Percentiles rank a stretch among this genome's conserved stretches.
Evolutionary conservation across 2,888 invertebrate species (phyloP).

Genomic region (Epiblema foenella): DNA sequence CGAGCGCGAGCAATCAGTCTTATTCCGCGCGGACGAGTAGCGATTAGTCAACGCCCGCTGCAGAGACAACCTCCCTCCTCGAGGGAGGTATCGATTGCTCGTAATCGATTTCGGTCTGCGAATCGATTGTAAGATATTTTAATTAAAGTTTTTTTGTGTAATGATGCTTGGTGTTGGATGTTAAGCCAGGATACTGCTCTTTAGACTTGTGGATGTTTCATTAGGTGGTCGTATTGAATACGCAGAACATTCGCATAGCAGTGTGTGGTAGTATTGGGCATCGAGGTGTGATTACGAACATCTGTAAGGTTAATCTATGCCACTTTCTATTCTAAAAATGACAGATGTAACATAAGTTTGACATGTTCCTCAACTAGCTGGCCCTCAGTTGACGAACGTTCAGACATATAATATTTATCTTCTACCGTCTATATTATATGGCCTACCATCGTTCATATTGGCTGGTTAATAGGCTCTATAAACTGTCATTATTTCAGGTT

Average conservation of each 20-base stretch:
- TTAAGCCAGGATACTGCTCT: slow-evolving; percentile 19
- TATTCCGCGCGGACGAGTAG: slow-evolving; percentile 83
- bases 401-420: not conserved
- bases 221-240: not conserved
- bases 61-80: slow-evolving; percentile 80
- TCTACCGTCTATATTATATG: slow-evolving; percentile 2
- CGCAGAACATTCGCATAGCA: not conserved
- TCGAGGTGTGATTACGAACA: too few species aligned
- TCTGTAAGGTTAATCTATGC: too few species aligned
- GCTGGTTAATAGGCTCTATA: slow-evolving; percentile 16
- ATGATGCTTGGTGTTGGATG: slow-evolving; percentile 25
- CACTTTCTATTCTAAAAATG: too few species aligned
- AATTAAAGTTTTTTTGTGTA: slow-evolving; percentile 51
- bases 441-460: slow-evolving; percentile 10
- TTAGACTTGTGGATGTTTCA: not conserved
- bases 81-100: slow-evolving; percentile 74
- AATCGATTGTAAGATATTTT: slow-evolving; percentile 68
- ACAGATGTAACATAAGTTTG: too few species aligned
- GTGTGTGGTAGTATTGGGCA: not conserved
- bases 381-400: not conserved
- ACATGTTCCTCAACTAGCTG: not conserved
- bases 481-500: slow-evolving; percentile 29
- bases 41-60: slow-evolving; percentile 84
- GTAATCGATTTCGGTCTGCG: slow-evolving; percentile 77
- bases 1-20: slow-evolving; percentile 82